Base-by-base conservation (phyloP, 2,888 invertebrate species). In the Encarsia formosa region DNA sequence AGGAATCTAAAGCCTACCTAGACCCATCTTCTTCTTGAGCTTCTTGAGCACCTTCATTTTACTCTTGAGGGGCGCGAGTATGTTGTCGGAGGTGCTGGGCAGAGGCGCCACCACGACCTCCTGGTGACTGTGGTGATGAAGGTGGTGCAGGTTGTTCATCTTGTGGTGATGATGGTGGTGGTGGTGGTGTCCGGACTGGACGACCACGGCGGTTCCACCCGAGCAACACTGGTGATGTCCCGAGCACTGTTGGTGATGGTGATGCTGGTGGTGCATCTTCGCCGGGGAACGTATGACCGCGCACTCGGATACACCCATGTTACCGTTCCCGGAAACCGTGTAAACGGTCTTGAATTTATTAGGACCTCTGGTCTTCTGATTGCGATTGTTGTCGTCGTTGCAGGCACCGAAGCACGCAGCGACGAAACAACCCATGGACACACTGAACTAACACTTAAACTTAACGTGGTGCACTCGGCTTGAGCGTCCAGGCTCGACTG, bases 1-100 rank as follows among this genome's bases (percentile, higher is more conserved):
- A 47, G 4, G 40, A 11, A 42, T n/a, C 9, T 13, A 31, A 37
- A 43, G 39, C 31, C 29, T 37, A 29, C 91, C 90, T 74, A 91
- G 76, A 66, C 91, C 91, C 73, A 91, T 91, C 68, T 88, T 88
- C 68, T 85, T 85, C 76, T 91, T 91, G 67, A 91, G 87, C 73
- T 91, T 91, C 81, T 91, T 91, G 59, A 91, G 77, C 57, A 91
- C 87, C 78, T 91, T 91, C 88, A 91, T 91, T 78, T 90, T 91
- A 74, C 78, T 78, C 62, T 77, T 77, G 52, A 80, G 64, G 6
- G 80, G 79, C 52, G 79, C 76, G 56, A 79, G 73, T 48, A 77
- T 73, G 56, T 73, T 75, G 59, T 61, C 66, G 61, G 71, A 70
- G 40, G 44, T 61, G 44, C 45, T 59, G 57, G 49, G 43, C 26